Base-by-base conservation (phyloP, 2,888 invertebrate species). In the Ophioninae sp. region DNA sequence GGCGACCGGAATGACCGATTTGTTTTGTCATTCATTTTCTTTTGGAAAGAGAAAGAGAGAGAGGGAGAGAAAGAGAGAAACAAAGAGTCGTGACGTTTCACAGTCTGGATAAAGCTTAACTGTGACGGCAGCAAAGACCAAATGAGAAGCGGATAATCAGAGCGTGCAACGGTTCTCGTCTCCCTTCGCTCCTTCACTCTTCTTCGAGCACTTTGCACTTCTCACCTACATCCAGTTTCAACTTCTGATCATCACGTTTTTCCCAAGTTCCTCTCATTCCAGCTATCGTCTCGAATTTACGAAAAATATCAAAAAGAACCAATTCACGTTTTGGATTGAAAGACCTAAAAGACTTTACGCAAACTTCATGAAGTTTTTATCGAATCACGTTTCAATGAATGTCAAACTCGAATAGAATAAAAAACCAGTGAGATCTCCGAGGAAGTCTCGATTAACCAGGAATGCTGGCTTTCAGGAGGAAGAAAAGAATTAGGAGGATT, bases 91-190 rank as follows among this genome's bases (percentile, higher is more conserved):
- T 39, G 68, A 51, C 59, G 20, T 13, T 73, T 56, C 67, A 13
- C 13, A 10, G 41, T n/a, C 23, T 71, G 65, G 23, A 30, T 56
- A 37, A 51, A 76, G 73, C 73, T 78, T 10, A 65, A 69, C 8
- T 58, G 39, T 74, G 80, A 81, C 83, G 81, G 69, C 37, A 30
- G 71, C 64, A 17, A 37, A 41, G 41, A 67, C 17, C 23, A 23
- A 67, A 76, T 67, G 39, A 71, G 63, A 69, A 51, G 8, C 79
- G 58, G 69, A 80, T 73, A 76, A 80, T 73, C 69, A 78, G 77
- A 30, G 63, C 79, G 65, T 65, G 74, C 61, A 68, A 79, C 71
- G 79, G 78, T 82, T 65, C 23, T 79, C 56, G 13, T 75, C 39
- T 83, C 67, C 22, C 79, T 51, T 61, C 56, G 20, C 41, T 71